Percentiles rank a stretch among this genome's conserved stretches.
Conservation (phyloP, 2,888 invertebrate species). For the Labia minor region DNA sequence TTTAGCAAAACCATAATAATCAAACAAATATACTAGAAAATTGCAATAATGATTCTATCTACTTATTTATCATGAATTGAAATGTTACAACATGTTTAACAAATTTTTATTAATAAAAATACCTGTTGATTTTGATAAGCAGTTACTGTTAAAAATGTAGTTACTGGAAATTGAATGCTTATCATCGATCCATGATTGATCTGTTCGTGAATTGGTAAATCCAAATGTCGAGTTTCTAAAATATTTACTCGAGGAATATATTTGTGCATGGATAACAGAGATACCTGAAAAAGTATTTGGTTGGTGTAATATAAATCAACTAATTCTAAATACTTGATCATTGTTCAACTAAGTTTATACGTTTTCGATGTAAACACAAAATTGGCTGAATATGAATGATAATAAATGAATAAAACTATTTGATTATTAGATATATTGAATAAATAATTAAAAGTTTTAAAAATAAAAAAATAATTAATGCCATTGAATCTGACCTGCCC, state of each 20-base stretch:
- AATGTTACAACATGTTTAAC: neutral
- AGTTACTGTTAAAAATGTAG: constrained; percentile 32
- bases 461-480: too few relatives aligned
- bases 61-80: neutral
- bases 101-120: neutral
- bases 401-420: too few relatives aligned
- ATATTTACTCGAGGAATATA: constrained; percentile 32
- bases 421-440: too few relatives aligned
- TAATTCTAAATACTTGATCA: too few relatives aligned
- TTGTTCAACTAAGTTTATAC: too few relatives aligned
- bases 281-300: constrained; percentile 28
- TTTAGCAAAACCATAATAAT: too few relatives aligned
- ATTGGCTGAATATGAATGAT: too few relatives aligned
- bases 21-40: neutral
- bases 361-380: too few relatives aligned
- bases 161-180: constrained; percentile 30
- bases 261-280: constrained; percentile 33
- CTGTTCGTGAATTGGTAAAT: constrained; percentile 23
- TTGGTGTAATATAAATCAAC: too few relatives aligned
- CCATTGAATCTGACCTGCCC: constrained; percentile 30
- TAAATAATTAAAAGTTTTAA: too few relatives aligned
- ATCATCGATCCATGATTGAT: constrained; percentile 19
- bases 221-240: constrained; percentile 25
- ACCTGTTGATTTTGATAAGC: constrained; percentile 34
- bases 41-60: neutral